Evolutionary conservation across 2,113 vertebrate genomes (phyloP).

Genomic region (Alligator mississippiensis): DNA sequence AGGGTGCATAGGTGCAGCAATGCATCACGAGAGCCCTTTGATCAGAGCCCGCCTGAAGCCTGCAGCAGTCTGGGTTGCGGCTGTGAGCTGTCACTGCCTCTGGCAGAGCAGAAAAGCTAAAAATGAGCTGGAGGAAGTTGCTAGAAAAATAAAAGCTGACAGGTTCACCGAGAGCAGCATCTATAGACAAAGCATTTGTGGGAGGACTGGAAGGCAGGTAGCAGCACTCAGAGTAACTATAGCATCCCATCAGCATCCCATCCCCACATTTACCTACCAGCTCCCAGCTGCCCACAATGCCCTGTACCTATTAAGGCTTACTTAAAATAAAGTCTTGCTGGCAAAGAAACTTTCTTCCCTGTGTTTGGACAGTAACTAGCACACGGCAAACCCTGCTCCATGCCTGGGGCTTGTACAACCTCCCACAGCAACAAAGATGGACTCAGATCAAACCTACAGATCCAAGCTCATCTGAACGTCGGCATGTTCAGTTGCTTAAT

Average conservation of each 20-base stretch:
- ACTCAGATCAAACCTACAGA: background rate
- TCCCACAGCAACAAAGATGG: background rate
- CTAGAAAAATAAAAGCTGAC: background rate
- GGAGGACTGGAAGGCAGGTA: background rate
- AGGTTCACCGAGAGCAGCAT: background rate
- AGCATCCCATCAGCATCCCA: background rate
- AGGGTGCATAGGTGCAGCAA: background rate
- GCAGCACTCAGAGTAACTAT: background rate
- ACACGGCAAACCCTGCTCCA: too few relatives aligned
- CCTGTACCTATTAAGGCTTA: background rate
- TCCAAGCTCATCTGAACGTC: background rate
- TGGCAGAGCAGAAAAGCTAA: background rate
- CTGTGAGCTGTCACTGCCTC: background rate
- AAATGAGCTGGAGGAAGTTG: background rate
- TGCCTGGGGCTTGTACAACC: background rate
- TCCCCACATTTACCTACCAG: background rate
- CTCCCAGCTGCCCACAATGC: too few relatives aligned
- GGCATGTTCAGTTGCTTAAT: background rate
- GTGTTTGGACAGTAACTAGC: background rate
- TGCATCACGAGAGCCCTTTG: background rate
- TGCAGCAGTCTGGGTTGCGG: background rate
- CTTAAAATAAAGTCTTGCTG: background rate
- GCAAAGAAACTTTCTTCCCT: background rate
- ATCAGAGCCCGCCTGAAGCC: background rate
- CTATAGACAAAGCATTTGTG: background rate